Conservation (phyloP, 2,113 vertebrate genomes). For the Scortum barcoo region DNA sequence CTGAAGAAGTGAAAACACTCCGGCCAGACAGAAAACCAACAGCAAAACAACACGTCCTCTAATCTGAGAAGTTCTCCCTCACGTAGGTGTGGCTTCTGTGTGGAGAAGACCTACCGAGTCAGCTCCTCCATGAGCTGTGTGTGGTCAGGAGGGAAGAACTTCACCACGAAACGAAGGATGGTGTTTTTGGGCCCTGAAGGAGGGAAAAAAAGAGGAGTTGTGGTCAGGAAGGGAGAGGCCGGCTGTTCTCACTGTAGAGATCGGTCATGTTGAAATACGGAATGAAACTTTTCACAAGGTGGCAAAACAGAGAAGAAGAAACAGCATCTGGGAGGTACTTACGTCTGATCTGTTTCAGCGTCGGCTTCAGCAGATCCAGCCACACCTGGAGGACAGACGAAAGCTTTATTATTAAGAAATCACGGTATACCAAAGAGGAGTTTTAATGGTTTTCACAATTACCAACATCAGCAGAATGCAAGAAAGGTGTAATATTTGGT, state of each 20-base stretch:
- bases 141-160: slow-evolving; percentile 98
- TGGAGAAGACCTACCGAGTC: slow-evolving; percentile 88
- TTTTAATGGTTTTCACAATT: too few relatives aligned
- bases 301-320: background rate
- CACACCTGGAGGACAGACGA: slow-evolving; percentile 86
- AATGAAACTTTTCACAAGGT: too few relatives aligned
- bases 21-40: slow-evolving; percentile 19
- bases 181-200: slow-evolving; percentile 92
- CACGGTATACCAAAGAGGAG: background rate
- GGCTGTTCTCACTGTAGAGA: too few relatives aligned
- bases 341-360: slow-evolving; percentile 94
- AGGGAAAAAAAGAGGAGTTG: slow-evolving; percentile 11
- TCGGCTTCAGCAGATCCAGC: slow-evolving; percentile 95
- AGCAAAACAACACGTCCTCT: slow-evolving; percentile 35
- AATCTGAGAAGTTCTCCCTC: slow-evolving; percentile 12
- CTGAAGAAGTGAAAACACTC: slow-evolving; percentile 8
- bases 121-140: slow-evolving; percentile 96
- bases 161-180: slow-evolving; percentile 96
- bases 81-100: slow-evolving; percentile 35
- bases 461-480: background rate
- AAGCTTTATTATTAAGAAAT: background rate
- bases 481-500: too few relatives aligned
- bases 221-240: background rate
- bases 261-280: too few relatives aligned
- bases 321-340: slow-evolving; percentile 30